Percentiles rank a stretch among this genome's conserved stretches.
Conservation (phyloP, 2,888 invertebrate species). For the Cephus pygmeus region DNA sequence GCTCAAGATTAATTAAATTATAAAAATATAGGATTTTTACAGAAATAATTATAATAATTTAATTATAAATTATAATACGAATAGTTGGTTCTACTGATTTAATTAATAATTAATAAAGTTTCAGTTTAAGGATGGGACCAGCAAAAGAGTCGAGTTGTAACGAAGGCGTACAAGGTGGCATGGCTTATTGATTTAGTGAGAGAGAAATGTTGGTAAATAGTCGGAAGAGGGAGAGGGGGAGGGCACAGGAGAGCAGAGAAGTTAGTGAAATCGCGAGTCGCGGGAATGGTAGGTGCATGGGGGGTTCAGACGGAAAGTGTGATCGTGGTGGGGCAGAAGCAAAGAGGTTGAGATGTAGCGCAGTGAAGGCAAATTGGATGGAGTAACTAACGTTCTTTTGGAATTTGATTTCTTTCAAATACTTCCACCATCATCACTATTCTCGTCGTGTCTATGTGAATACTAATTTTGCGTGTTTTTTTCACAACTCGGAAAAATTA, state of each 20-base stretch:
- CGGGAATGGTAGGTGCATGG: too few species aligned
- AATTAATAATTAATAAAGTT: not conserved
- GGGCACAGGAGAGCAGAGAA: not conserved
- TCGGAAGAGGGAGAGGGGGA: not conserved
- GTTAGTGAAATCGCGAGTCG: too few species aligned
- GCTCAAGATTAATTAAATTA: too few species aligned
- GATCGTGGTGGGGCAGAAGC: slow-evolving; percentile 1
- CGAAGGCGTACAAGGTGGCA: slow-evolving; percentile 34
- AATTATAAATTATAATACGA: too few species aligned
- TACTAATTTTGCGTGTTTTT: slow-evolving; percentile 33
- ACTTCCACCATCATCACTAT: slow-evolving; percentile 25
- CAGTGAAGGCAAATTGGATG: slow-evolving; percentile 23
- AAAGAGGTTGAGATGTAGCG: not conserved
- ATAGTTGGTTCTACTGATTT: not conserved
- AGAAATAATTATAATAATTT: too few species aligned
- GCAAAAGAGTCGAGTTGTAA: slow-evolving; percentile 6
- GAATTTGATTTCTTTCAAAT: slow-evolving; percentile 36
- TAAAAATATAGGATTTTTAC: too few species aligned
- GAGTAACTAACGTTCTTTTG: slow-evolving; percentile 34
- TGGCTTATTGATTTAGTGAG: slow-evolving; percentile 46
- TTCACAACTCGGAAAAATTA: slow-evolving; percentile 6
- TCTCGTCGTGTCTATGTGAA: slow-evolving; percentile 24
- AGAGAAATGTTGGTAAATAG: slow-evolving; percentile 22
- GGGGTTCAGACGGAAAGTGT: too few species aligned
- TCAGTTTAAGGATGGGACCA: not conserved